These are phyloP conservation scores for Cephus nigrinus DNA, from an alignment of 2,888 invertebrate genomes.

Conservation along the genomic window DNA sequence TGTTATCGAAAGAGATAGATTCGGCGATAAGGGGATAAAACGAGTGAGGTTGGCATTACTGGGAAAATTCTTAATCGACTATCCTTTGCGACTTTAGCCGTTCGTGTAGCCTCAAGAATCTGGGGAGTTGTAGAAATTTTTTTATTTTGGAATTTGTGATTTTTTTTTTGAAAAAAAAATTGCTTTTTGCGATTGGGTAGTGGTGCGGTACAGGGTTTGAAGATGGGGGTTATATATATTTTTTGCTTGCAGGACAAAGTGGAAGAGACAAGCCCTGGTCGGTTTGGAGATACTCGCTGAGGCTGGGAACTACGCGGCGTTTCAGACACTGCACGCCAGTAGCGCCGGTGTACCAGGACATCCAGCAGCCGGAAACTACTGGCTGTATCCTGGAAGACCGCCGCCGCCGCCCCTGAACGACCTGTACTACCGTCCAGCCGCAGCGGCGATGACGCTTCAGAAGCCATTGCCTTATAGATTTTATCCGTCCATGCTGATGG, in stretches of 20 bases:
- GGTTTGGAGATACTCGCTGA: constrained; percentile 96
- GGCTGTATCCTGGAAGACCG: constrained; percentile 70
- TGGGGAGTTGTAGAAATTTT: background rate
- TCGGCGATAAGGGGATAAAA: background rate
- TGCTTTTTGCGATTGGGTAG: background rate
- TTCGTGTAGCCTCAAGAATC: background rate
- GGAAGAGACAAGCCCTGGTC: constrained; percentile 99
- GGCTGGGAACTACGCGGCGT: constrained; percentile 98
- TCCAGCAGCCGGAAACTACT: constrained; percentile 58
- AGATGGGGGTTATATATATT: constrained; percentile 8
- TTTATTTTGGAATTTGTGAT: background rate
- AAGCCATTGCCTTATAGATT: constrained; percentile 87
- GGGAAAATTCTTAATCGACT: background rate
- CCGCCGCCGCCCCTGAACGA: constrained; percentile 73
- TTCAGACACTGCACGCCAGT: constrained; percentile 91
- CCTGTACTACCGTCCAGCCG: constrained; percentile 85
- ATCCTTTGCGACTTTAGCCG: background rate
- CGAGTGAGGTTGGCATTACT: background rate
- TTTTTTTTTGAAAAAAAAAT: background rate
- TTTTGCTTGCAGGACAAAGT: constrained; percentile 86
- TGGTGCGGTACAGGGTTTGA: background rate
- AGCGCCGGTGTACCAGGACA: constrained; percentile 59
- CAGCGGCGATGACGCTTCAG: constrained; percentile 79
- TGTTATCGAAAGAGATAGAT: background rate
- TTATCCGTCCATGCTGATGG: constrained; percentile 73